A percentile compares a stretch with the other conserved stretches of the same genome.
Evolutionary conservation across 1,140 invertebrate genomes (phyloP).

Genomic region (Drosophila tsacasi): DNA sequence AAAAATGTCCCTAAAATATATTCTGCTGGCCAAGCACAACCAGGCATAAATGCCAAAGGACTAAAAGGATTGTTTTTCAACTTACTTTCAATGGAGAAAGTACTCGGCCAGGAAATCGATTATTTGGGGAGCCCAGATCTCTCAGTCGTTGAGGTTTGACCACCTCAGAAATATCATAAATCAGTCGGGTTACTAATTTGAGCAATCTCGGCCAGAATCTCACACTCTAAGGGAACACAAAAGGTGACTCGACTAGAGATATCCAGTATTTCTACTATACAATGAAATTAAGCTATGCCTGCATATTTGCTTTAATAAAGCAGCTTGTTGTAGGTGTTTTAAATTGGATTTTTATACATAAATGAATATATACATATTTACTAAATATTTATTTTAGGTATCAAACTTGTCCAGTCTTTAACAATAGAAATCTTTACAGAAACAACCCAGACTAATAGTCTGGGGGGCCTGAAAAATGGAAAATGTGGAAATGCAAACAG

Average conservation of each 20-base stretch:
- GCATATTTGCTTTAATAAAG: neutral
- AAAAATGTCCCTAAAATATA: constrained; percentile 34
- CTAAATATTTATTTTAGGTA: neutral
- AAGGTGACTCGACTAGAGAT: neutral
- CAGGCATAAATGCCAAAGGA: constrained; percentile 4
- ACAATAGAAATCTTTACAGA: constrained; percentile 6
- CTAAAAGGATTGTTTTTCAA: neutral
- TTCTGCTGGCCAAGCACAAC: constrained; percentile 7
- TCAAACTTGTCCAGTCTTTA: neutral
- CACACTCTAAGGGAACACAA: too few relatives aligned
- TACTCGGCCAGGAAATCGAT: constrained; percentile 17
- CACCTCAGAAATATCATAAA: constrained; percentile 34
- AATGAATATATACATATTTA: neutral
- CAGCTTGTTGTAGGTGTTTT: neutral
- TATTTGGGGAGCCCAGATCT: neutral
- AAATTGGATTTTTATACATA: neutral
- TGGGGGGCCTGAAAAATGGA: constrained; percentile 47
- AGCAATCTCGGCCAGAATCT: constrained; percentile 6
- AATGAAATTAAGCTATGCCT: neutral
- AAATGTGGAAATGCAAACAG: constrained; percentile 67
- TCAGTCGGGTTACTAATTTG: constrained; percentile 31
- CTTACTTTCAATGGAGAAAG: constrained; percentile 4
- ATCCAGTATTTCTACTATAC: neutral
- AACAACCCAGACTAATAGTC: neutral
- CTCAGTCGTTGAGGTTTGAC: neutral